These are phyloP conservation scores for Serripes groenlandicus DNA, from an alignment of 2,888 invertebrate species.

Conservation along the genomic window DNA sequence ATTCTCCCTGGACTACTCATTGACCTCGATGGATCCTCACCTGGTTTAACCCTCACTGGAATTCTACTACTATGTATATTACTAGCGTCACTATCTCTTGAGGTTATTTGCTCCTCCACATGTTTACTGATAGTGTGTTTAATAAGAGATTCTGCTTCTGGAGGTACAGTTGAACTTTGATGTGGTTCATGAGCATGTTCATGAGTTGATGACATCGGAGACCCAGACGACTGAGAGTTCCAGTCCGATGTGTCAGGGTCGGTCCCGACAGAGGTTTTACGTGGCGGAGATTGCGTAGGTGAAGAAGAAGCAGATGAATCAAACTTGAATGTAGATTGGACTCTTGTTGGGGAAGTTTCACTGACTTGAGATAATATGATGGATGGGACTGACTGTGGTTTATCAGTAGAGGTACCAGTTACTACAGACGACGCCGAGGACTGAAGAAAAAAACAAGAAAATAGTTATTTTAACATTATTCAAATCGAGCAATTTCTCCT, in stretches of 20 bases:
- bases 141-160: slow-evolving; percentile 68
- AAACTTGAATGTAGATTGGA: background rate
- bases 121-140: slow-evolving; percentile 74
- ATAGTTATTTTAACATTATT: background rate
- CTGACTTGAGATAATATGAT: slow-evolving; percentile 47
- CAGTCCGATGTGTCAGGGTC: slow-evolving; percentile 67
- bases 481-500: no score
- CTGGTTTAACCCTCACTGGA: slow-evolving; percentile 62
- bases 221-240: slow-evolving; percentile 63
- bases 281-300: slow-evolving; percentile 62
- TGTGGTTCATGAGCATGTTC: slow-evolving; percentile 52
- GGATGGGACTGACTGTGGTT: slow-evolving; percentile 38
- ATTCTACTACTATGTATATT: slow-evolving; percentile 61
- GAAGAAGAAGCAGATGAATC: slow-evolving; percentile 29
- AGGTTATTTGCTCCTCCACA: slow-evolving; percentile 69
- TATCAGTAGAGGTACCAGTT: slow-evolving; percentile 5
- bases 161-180: slow-evolving; percentile 40
- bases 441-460: slow-evolving; percentile 27
- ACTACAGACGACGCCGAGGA: background rate
- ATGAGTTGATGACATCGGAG: slow-evolving; percentile 61
- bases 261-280: slow-evolving; percentile 44
- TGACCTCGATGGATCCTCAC: slow-evolving; percentile 49
- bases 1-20: slow-evolving; percentile 54
- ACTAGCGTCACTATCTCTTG: slow-evolving; percentile 57
- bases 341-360: slow-evolving; percentile 15